A percentile compares a stretch with the other conserved stretches of the same genome.
Conservation (phyloP, 2,113 vertebrate species). For the Puffinus mauretanicus region DNA sequence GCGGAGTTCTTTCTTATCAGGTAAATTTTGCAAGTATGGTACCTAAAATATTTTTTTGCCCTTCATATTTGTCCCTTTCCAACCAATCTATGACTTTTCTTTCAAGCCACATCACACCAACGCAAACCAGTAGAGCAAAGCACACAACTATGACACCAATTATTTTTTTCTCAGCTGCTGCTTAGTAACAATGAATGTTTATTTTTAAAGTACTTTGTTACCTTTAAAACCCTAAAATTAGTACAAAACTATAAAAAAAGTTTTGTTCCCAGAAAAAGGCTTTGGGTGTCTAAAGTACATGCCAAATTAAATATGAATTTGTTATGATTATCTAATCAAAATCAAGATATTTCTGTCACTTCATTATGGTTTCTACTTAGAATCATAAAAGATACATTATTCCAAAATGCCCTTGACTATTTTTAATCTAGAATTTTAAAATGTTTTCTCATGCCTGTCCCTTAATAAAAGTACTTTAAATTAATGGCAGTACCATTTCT, state of each 20-base stretch:
- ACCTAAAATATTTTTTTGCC: not conserved
- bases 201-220: constrained; percentile 13
- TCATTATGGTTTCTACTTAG: not conserved
- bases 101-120: not conserved
- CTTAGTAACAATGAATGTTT: not conserved
- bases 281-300: not conserved
- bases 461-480: not conserved
- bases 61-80: not conserved
- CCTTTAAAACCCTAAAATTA: constrained; percentile 6
- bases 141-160: not conserved
- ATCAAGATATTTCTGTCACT: not conserved
- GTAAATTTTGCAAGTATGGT: not conserved
- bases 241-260: not conserved
- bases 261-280: not conserved
- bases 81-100: not conserved
- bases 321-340: constrained; percentile 19
- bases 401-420: not conserved
- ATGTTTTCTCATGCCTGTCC: not conserved
- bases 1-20: not conserved
- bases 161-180: constrained; percentile 6
- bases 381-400: not conserved
- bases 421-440: not conserved
- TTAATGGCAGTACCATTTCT: not conserved
- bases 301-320: not conserved
- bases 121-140: not conserved